These are phyloP conservation scores for Panurus biarmicus DNA, from an alignment of 2,113 vertebrate genomes.

Conservation along the genomic window DNA sequence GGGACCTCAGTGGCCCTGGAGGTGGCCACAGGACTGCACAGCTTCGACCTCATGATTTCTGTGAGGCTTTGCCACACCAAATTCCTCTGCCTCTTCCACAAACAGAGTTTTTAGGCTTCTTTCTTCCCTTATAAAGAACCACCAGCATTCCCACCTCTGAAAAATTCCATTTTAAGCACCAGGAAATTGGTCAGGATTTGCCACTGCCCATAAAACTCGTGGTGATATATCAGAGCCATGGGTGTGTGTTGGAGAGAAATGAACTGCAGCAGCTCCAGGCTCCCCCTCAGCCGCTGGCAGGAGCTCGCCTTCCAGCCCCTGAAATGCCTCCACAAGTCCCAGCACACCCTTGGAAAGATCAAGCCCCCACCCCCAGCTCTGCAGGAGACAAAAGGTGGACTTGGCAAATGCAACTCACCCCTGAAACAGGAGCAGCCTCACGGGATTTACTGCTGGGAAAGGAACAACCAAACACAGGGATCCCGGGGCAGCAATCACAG, in stretches of 20 bases:
- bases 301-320: neutral
- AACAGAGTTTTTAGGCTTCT: neutral
- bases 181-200: neutral
- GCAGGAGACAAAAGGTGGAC: neutral
- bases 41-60: accelerated
- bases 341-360: neutral
- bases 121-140: neutral
- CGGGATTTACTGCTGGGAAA: neutral
- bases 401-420: neutral
- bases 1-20: neutral
- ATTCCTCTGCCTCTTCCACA: neutral
- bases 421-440: neutral
- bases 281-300: neutral
- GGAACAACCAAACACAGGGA: neutral
- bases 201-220: neutral
- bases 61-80: neutral
- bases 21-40: neutral
- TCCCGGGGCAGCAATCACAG: neutral
- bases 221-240: accelerated
- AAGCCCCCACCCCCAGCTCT: neutral
- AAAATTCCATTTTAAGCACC: neutral
- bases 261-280: neutral
- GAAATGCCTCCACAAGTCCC: accelerated
- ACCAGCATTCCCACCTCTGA: neutral
- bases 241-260: neutral